Conservation (phyloP, 2,888 invertebrate genomes). For the Osmoderma eremita region DNA sequence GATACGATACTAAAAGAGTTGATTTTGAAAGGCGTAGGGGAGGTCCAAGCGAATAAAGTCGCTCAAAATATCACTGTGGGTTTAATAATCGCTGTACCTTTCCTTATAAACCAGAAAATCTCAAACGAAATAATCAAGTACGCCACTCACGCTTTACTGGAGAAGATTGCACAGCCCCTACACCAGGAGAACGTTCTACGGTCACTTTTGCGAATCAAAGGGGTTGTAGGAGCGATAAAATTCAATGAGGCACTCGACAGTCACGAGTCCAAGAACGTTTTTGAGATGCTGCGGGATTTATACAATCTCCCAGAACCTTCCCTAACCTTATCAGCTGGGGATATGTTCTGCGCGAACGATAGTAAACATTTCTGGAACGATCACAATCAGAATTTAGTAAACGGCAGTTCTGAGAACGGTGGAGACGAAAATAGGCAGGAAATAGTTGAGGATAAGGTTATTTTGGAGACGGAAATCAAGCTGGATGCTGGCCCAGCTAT, state of each 20-base stretch:
- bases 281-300: conserved; percentile 71
- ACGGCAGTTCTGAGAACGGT: conserved; percentile 42
- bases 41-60: conserved; percentile 67
- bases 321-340: conserved; percentile 26
- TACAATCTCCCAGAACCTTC: conserved; percentile 63
- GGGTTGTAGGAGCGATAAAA: conserved; percentile 72
- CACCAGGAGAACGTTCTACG: conserved; percentile 74
- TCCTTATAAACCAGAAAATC: conserved; percentile 68
- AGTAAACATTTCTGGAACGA: conserved; percentile 43
- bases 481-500: conserved; percentile 83
- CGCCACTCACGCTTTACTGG: conserved; percentile 61
- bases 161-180: conserved; percentile 63
- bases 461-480: conserved; percentile 85
- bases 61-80: conserved; percentile 72
- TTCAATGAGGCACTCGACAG: conserved; percentile 67
- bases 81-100: conserved; percentile 73
- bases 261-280: conserved; percentile 66
- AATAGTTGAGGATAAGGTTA: conserved; percentile 70
- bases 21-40: conserved; percentile 73
- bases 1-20: conserved; percentile 75
- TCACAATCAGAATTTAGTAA: conserved; percentile 39
- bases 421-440: conserved; percentile 44
- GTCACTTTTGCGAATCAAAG: conserved; percentile 76
- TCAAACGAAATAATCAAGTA: conserved; percentile 63
- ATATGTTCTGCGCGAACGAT: conserved; percentile 41